phyloP scores from a whole-genome alignment of 2,888 invertebrate species.

The Pheosia gnoma region DNA sequence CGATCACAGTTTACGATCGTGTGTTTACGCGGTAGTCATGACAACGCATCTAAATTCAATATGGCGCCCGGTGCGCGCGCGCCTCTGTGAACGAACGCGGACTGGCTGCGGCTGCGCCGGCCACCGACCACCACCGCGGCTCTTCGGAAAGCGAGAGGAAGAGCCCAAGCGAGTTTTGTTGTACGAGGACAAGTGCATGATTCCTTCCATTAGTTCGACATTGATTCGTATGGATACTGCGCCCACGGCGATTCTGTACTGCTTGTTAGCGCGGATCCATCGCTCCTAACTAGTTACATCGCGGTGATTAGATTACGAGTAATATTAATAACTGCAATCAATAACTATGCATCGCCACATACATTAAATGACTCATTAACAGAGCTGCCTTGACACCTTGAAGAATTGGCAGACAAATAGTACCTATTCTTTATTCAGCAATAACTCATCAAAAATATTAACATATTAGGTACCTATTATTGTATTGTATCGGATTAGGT shows the following conservation, averaged over 20 bases:
- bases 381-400: neutral
- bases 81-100: constrained; percentile 69
- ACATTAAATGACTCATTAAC: neutral
- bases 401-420: neutral
- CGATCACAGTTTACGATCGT: constrained; percentile 22
- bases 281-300: constrained; percentile 1
- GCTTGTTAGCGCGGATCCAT: constrained; percentile 21
- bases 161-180: constrained; percentile 73
- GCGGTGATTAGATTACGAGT: constrained; percentile 8
- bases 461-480: no score
- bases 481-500: no score
- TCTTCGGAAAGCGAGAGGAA: constrained; percentile 78
- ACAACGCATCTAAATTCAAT: constrained; percentile 68
- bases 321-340: constrained; percentile 9
- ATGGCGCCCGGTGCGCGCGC: constrained; percentile 77
- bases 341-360: neutral
- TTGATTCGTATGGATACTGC: constrained; percentile 48
- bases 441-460: no score
- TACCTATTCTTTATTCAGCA: no score
- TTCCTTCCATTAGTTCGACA: constrained; percentile 58
- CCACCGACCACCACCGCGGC: constrained; percentile 66
- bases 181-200: constrained; percentile 72
- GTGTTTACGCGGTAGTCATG: constrained; percentile 79
- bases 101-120: constrained; percentile 66
- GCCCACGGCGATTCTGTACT: constrained; percentile 36